Evolutionary conservation across 2,797 vertebrate genomes (phyloP).

Genomic region (Centropyge bicolor): DNA sequence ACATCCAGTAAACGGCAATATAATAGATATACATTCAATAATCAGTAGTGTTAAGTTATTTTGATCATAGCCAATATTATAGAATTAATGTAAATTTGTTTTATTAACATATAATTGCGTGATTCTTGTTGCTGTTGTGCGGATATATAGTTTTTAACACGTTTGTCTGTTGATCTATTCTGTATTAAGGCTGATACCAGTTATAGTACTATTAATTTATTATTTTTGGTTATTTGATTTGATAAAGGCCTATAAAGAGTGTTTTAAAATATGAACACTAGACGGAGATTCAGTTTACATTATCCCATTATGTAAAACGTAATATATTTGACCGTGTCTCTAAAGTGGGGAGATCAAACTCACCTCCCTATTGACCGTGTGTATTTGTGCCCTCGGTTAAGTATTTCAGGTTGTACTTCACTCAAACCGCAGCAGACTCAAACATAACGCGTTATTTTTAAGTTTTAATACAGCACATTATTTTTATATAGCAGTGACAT

Average conservation of each 20-base stretch:
- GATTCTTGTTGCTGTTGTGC: neutral
- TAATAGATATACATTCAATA: neutral
- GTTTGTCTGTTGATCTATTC: neutral
- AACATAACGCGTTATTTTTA: neutral
- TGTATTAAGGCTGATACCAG: too few species aligned
- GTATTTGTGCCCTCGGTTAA: fast-evolving
- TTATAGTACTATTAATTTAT: neutral
- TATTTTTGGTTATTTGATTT: neutral
- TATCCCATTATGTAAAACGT: neutral
- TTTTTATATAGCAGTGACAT: neutral
- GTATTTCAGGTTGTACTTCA: conserved; percentile 26
- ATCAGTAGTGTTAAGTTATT: neutral
- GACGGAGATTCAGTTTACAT: neutral
- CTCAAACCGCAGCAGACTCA: neutral
- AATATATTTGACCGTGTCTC: neutral
- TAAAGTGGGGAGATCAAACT: conserved; percentile 41
- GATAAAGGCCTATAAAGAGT: neutral
- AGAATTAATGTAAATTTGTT: neutral
- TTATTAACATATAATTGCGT: neutral
- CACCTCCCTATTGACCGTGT: fast-evolving
- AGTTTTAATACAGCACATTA: neutral
- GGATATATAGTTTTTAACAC: neutral
- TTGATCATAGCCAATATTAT: neutral
- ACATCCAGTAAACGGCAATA: neutral
- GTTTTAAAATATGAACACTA: neutral